A percentile compares a stretch with the other conserved stretches of the same genome.
These are phyloP conservation scores for Colletes collaris DNA, from an alignment of 2,888 invertebrate species.

Conservation along the genomic window DNA sequence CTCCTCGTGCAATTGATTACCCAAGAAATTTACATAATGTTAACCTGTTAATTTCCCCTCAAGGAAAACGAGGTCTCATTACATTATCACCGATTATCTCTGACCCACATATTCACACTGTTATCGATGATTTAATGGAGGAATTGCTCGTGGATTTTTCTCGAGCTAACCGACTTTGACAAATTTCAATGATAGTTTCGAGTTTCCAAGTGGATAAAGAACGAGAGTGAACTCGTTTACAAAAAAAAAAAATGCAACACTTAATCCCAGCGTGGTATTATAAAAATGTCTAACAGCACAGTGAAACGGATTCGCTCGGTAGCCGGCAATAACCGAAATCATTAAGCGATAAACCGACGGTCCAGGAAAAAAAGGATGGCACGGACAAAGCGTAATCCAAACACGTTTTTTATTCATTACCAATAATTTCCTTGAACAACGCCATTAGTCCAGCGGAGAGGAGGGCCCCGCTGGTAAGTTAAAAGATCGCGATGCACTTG, in stretches of 20 bases:
- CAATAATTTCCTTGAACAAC: constrained; percentile 50
- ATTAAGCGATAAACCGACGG: constrained; percentile 23
- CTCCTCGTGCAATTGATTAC: no score
- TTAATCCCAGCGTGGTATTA: not conserved
- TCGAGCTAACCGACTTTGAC: no score
- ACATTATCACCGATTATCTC: no score
- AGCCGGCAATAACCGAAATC: constrained; percentile 26
- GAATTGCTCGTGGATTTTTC: no score
- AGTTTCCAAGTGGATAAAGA: not conserved
- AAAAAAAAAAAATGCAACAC: not conserved
- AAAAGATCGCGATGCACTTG: constrained; percentile 60
- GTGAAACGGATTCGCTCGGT: not conserved
- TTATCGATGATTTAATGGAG: no score
- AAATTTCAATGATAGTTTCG: no score
- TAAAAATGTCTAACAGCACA: not conserved
- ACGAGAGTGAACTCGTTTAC: not conserved
- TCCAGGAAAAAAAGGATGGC: not conserved
- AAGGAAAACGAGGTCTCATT: no score
- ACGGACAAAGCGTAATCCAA: constrained; percentile 2
- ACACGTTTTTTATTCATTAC: constrained; percentile 49
- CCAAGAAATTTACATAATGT: no score
- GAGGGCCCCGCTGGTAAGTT: constrained; percentile 41
- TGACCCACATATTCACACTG: no score
- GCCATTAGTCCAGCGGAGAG: constrained; percentile 52
- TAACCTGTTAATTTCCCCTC: no score